Evolutionary conservation across 2,888 invertebrate genomes (phyloP), one percentile per base, ranked within the genome.

Genomic region (Terebella lapidaria): DNA sequence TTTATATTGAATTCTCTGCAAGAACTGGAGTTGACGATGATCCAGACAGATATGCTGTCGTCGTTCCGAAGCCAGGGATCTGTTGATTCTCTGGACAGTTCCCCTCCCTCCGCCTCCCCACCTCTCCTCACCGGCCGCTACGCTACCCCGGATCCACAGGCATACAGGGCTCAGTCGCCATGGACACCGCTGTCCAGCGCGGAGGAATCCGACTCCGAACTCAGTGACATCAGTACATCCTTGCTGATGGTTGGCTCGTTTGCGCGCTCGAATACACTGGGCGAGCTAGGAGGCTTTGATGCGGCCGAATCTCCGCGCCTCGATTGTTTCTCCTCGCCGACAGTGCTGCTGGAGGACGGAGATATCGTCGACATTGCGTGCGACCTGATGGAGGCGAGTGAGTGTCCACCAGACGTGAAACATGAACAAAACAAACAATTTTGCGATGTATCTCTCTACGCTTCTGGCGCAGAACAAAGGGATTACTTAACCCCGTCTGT

Each of bases 131-230:
- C 42, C 10, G 10, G 10, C n/a, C 10, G 10, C 10, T 35, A 15
- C n/a, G 10, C 10, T n/a, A n/a, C 10, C 42, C 10, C 42, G n/a
- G 22, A 22, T 22, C n/a, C 49, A 24, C 49, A 49, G 10, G 49
- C 49, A 24, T 49, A 49, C 49, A 10, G 49, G 49, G 5, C 49
- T n/a, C 22, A 15, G 18, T 49, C 49, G 5, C 49, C 49, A 22
- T 49, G 49, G 49, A 49, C 49, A 24, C 22, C 49, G 22, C 22
- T 24, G n/a, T 49, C 49, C 5, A 49, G 49, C 49, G 49, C 18
- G n/a, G 49, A 49, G 18, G 49, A 49, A 22, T 49, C 49, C 49
- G 49, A 49, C 49, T 49, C 49, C 18, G 49, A 49, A 20, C 49
- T 49, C 18, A 49, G 49, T 24, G 49, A 49, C 10, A 10, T 49